Conservation (phyloP, 2,797 vertebrate genomes). For the Hippocampus kuda region DNA sequence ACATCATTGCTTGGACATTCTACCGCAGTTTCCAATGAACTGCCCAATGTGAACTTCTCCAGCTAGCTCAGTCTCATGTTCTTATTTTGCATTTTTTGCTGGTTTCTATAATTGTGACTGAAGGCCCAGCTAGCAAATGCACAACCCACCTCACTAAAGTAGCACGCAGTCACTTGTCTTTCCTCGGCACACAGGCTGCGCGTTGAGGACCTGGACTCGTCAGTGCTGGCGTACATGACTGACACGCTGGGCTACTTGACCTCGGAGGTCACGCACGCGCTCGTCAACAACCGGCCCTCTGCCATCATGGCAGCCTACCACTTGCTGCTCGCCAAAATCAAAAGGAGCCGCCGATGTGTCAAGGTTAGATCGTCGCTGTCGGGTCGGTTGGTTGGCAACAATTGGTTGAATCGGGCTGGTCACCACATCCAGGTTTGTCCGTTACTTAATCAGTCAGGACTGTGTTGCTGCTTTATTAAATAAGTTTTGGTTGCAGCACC, state of each 20-base stretch:
- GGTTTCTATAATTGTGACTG: too few species aligned
- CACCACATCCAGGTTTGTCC: too few species aligned
- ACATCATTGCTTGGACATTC: background rate
- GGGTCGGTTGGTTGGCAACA: too few species aligned
- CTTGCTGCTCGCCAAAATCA: conserved; percentile 72
- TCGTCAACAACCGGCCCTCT: conserved; percentile 73
- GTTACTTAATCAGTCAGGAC: too few species aligned
- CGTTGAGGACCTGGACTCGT: conserved; percentile 67
- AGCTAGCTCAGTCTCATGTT: too few species aligned
- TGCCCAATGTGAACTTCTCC: background rate
- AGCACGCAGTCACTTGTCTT: background rate
- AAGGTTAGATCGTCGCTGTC: conserved; percentile 28
- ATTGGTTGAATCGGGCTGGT: too few species aligned
- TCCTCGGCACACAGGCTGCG: conserved; percentile 53
- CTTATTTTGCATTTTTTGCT: too few species aligned
- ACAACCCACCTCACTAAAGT: background rate
- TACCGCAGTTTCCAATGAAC: too few species aligned
- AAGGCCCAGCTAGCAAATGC: too few species aligned
- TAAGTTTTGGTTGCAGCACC: too few species aligned
- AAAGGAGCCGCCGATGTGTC: conserved; percentile 60
- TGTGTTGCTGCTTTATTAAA: too few species aligned
- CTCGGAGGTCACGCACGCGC: conserved; percentile 65
- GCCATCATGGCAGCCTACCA: conserved; percentile 74
- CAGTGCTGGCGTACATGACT: conserved; percentile 70
- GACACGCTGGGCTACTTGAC: conserved; percentile 63